Percentiles rank a stretch among this genome's conserved stretches.
These are phyloP conservation scores for Propithecus coquereli DNA, from an alignment of 2,113 vertebrate species.

Conservation along the genomic window DNA sequence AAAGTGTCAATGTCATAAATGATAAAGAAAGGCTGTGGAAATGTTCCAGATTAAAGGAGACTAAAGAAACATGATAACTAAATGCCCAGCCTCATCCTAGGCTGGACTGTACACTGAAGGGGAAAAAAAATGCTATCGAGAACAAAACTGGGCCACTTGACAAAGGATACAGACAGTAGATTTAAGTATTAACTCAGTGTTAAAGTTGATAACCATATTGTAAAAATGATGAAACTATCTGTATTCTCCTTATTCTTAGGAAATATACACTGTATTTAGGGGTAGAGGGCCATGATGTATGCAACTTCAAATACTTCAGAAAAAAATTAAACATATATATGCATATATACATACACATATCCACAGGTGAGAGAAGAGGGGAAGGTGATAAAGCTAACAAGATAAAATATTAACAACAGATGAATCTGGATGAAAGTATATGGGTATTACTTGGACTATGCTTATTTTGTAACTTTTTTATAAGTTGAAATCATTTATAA, in stretches of 20 bases:
- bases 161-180: background rate
- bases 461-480: background rate
- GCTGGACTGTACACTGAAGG: background rate
- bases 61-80: background rate
- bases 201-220: background rate
- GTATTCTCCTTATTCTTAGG: background rate
- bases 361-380: background rate
- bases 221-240: background rate
- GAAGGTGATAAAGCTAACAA: background rate
- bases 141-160: background rate
- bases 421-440: background rate
- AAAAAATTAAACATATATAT: background rate
- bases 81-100: background rate
- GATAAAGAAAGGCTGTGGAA: background rate
- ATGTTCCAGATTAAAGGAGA: background rate
- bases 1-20: background rate
- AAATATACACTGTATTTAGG: background rate
- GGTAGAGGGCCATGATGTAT: background rate
- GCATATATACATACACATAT: background rate
- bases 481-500: constrained; percentile 10
- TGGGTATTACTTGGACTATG: background rate
- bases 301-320: background rate
- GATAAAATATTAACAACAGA: background rate
- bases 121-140: background rate
- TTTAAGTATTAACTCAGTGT: background rate